phyloP scores from a whole-genome alignment of 2,888 invertebrate genomes.

The Notodromas monacha region DNA sequence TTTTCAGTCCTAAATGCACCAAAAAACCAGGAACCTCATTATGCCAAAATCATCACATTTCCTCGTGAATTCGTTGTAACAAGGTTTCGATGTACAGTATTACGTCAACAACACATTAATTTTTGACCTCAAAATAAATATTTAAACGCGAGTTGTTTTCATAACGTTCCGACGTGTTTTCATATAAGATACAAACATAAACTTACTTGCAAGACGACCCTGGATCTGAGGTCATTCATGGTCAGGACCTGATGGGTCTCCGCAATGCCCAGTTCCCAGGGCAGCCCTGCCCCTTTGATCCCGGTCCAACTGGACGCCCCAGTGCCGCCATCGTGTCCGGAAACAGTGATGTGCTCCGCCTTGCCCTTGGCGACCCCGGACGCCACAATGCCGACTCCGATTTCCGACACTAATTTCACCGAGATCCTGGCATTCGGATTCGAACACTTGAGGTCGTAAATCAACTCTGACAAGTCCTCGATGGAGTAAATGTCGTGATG shows the following conservation, averaged over 20 bases:
- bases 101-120: no score
- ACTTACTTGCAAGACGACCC: constrained; percentile 87
- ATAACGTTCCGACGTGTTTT: not conserved
- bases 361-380: constrained; percentile 93
- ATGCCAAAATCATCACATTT: no score
- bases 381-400: constrained; percentile 95
- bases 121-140: no score
- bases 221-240: constrained; percentile 60
- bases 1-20: no score
- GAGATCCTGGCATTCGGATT: constrained; percentile 82
- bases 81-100: no score
- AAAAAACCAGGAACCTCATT: no score
- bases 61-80: no score
- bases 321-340: constrained; percentile 96
- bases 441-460: constrained; percentile 88
- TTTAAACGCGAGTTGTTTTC: no score
- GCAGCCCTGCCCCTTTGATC: constrained; percentile 83
- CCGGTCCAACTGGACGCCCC: constrained; percentile 98
- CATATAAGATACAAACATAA: constrained; percentile 18
- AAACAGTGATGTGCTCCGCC: constrained; percentile 91
- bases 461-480: constrained; percentile 87
- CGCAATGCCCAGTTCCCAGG: constrained; percentile 92
- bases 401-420: constrained; percentile 90
- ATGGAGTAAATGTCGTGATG: constrained; percentile 99
- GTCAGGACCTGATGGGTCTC: constrained; percentile 93